phyloP scores from a whole-genome alignment of 2,113 vertebrate species.

The Channa argus region DNA sequence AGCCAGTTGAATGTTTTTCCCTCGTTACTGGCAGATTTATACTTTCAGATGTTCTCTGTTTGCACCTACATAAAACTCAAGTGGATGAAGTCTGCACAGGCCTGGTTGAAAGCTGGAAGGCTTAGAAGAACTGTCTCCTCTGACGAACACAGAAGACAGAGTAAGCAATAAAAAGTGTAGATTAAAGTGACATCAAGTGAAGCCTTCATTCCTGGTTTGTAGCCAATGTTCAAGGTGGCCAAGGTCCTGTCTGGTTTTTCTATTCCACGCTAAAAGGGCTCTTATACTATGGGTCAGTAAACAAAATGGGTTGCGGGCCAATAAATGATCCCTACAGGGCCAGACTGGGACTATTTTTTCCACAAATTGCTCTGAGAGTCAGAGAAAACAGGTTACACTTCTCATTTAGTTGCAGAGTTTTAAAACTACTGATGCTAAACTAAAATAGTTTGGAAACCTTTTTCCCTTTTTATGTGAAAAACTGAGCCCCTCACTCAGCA shows the following conservation, averaged over 20 bases:
- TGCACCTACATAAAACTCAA: conserved; percentile 56
- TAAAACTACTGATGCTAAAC: conserved; percentile 48
- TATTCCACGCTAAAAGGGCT: conserved; percentile 53
- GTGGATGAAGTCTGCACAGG: conserved; percentile 39
- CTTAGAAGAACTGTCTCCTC: conserved; percentile 27
- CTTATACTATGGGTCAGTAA: conserved; percentile 60
- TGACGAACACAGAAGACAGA: conserved; percentile 44
- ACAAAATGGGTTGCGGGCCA: conserved; percentile 45
- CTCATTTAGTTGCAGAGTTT: conserved; percentile 44
- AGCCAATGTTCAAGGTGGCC: conserved; percentile 36
- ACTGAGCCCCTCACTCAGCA: background rate
- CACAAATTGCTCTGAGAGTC: conserved; percentile 43
- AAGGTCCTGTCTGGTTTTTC: conserved; percentile 48
- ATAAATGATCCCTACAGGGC: conserved; percentile 47
- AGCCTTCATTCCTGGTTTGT: conserved; percentile 37
- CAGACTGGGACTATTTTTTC: conserved; percentile 35
- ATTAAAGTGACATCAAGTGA: conserved; percentile 57
- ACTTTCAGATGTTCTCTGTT: conserved; percentile 62
- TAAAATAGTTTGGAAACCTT: conserved; percentile 33
- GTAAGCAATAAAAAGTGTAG: conserved; percentile 39
- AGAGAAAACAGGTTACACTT: conserved; percentile 26
- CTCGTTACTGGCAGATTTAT: conserved; percentile 37
- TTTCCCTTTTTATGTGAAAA: conserved; percentile 16
- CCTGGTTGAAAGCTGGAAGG: conserved; percentile 17
- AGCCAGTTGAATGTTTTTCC: background rate